Conservation (phyloP, 2,113 vertebrate genomes). For the Nesospiza acunhae region DNA sequence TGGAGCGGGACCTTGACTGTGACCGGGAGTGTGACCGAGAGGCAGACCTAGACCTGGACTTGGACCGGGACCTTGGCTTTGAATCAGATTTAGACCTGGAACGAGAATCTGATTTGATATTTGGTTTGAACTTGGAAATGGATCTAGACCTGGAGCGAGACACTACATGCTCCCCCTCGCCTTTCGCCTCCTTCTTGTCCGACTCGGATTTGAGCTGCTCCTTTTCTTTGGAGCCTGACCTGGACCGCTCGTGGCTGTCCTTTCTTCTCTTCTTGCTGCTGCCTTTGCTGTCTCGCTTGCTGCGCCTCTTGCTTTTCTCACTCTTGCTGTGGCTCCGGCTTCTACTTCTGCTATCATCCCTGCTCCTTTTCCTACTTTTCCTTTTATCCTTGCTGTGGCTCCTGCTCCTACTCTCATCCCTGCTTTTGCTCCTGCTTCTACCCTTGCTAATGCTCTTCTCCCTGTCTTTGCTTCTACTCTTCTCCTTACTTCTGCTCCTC, state of each 20-base stretch:
- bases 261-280: slow-evolving; percentile 85
- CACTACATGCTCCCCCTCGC: slow-evolving; percentile 42
- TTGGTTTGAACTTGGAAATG: slow-evolving; percentile 77
- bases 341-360: slow-evolving; percentile 69
- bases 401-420: slow-evolving; percentile 69
- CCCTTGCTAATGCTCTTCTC: slow-evolving; percentile 70
- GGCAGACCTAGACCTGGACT: slow-evolving; percentile 77
- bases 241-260: slow-evolving; percentile 75
- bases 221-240: slow-evolving; percentile 69
- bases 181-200: slow-evolving; percentile 60
- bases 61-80: slow-evolving; percentile 78
- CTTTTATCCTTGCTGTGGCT: slow-evolving; percentile 77
- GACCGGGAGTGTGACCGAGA: slow-evolving; percentile 76
- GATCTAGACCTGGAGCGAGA: slow-evolving; percentile 77
- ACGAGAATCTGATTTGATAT: slow-evolving; percentile 72
- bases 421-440: slow-evolving; percentile 70
- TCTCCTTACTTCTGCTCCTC: slow-evolving; percentile 70
- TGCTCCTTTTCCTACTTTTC: slow-evolving; percentile 78
- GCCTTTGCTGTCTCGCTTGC: slow-evolving; percentile 84
- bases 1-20: slow-evolving; percentile 78
- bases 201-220: slow-evolving; percentile 61
- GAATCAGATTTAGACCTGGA: slow-evolving; percentile 80
- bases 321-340: slow-evolving; percentile 80
- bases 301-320: slow-evolving; percentile 82
- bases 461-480: slow-evolving; percentile 72